Evolutionary conservation across 2,888 invertebrate genomes (phyloP), one percentile per base, ranked within the genome.

Genomic region (Toxonevra muliebris): DNA sequence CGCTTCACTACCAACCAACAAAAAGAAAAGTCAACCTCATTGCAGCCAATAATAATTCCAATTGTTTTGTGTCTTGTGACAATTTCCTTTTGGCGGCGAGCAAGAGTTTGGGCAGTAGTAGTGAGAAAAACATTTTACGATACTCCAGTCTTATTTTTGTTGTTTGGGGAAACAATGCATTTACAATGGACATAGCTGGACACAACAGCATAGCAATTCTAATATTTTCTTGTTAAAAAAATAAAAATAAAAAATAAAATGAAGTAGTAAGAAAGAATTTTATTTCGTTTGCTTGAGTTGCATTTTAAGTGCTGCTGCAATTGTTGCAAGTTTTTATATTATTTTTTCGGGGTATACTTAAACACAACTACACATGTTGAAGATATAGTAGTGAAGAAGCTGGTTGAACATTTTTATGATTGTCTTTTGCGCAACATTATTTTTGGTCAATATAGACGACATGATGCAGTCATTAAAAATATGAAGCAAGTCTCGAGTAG

Each of bases 1-100:
- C 20, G 53, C 53, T 2, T 10, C 53, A n/a, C 45, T 2, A 13
- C 13, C 48, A 48, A 4, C 13, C 52, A 48, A 45, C 45, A 61
- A 41, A 41, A 20, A 45, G 15, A 53, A 63, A 15, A 13, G 20
- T 43, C 40, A 61, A 48, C 53, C 40, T 77, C 79, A 78, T 76
- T 76, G 76, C 76, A 79, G 79, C 80, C 80, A 79, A 79, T 79
- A 79, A 79, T 79, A 79, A 79, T 79, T 79, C 78, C 79, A 79
- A 79, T 79, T 79, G 80, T 77, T 76, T 74, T 30, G 15, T 40
- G 2, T 48, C 73, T 76, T 77, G 79, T 79, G 79, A 80, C 79
- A 77, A 79, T 78, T 79, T 75, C 70, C 54, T n/a, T 19, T 17
- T n/a, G 15, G 15, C 15, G 61, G 13, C 17, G 15, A 20, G 45